A percentile compares a stretch with the other conserved stretches of the same genome.
These are phyloP conservation scores for Drosophila erecta DNA, from an alignment of 1,140 invertebrate genomes.

Conservation along the genomic window DNA sequence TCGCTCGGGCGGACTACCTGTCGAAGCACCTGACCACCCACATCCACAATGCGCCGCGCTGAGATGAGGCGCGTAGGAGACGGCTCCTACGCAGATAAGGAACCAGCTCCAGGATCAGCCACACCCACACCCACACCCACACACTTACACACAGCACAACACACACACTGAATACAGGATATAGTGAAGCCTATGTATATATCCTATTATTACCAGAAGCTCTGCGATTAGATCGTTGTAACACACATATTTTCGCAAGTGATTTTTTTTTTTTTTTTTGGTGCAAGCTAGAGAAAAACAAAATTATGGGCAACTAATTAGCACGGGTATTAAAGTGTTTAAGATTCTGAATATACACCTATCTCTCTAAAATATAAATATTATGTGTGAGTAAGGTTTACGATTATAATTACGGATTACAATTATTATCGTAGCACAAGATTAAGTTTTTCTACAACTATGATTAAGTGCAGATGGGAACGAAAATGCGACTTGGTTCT, in stretches of 20 bases:
- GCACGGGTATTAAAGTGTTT: conserved; percentile 76
- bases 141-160: conserved; percentile 19
- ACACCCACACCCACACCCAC: conserved; percentile 16
- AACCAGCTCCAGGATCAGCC: conserved; percentile 25
- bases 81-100: conserved; percentile 85
- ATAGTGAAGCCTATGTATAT: conserved; percentile 55
- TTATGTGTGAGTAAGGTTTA: conserved; percentile 37
- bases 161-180: conserved; percentile 60
- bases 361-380: conserved; percentile 33
- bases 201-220: conserved; percentile 46
- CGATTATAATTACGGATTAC: conserved; percentile 13
- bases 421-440: conserved; percentile 40
- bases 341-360: conserved; percentile 54
- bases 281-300: conserved; percentile 33
- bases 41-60: conserved; percentile 89
- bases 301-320: conserved; percentile 59
- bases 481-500: conserved; percentile 37
- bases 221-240: conserved; percentile 43
- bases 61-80: conserved; percentile 85
- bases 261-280: conserved; percentile 29
- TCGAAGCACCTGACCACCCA: conserved; percentile 95
- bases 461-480: conserved; percentile 15
- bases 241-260: conserved; percentile 9
- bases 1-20: conserved; percentile 94
- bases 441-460: conserved; percentile 40